Base-by-base conservation (phyloP, 2,113 vertebrate species). In the Colistium nudipinnis region DNA sequence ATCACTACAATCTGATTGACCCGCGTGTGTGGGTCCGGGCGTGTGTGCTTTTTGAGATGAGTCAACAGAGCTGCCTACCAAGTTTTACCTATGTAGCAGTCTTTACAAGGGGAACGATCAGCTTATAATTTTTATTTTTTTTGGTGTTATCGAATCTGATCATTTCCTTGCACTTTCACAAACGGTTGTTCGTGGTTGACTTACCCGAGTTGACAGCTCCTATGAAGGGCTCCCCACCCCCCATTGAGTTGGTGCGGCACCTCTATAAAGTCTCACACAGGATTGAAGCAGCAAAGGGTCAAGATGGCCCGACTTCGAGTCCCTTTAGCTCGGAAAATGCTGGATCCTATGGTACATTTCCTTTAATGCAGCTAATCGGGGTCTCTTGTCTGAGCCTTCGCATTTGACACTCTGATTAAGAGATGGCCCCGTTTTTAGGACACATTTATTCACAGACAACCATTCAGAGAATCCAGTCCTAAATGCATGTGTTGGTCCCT, bases 401-500 rank as follows among this genome's bases (percentile, higher is more conserved):
- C n/a, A n/a, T n/a, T n/a, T n/a, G n/a, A n/a, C n/a, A n/a, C n/a
- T n/a, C n/a, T n/a, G n/a, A n/a, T n/a, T n/a, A n/a, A 7, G 11
- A 36, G 7, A 2, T 36, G 35, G 30, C 30, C 30, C 4, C 8
- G 8, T 31, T n/a, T 31, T 31, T 7, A 31, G 30, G 30, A 31
- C 30, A 5, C 4, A 5, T 31, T 31, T 31, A 31, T 31, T n/a
- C 17, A 14, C 39, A 41, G 7, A 2, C 12, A 0, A n/a, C 39
- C 43, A 6, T 43, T 11, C 4, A 27, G 7, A 17, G 36, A 13
- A 7, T 20, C 27, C 44, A 28, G 24, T 30, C 19, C 62, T 14
- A n/a, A 11, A n/a, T 71, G 74, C 70, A 67, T n/a, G 44, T 8
- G 51, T 73, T 59, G 7, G 5, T 25, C 36, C 38, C n/a, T 3